Evolutionary conservation across 2,888 invertebrate genomes (phyloP), one percentile per base, ranked within the genome.

Genomic region (Hydraecia micacea): DNA sequence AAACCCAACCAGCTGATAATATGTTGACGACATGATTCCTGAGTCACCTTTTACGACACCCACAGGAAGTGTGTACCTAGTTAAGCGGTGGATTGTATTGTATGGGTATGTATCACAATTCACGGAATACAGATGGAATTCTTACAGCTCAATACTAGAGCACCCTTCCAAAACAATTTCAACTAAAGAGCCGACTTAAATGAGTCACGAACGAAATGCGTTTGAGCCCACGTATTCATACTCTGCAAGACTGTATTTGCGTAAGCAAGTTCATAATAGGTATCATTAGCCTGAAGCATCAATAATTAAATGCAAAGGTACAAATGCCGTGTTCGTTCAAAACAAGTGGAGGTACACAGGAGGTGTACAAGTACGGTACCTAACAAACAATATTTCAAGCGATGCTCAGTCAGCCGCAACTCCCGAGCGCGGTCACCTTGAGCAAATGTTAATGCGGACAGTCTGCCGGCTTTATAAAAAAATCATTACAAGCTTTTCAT

Each of bases 401-500:
- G 94, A 95, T 95, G 96, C 90, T 95, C 96, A 96, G 94, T 96
- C 94, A 96, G 94, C 94, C 96, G 95, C 94, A 92, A 95, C 96
- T 92, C 91, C 91, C 91, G 92, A 92, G 93, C 93, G 91, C 95
- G 95, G 95, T 96, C 96, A 96, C 96, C 96, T 96, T 96, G 96
- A 94, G 93, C 94, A 93, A 95, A 96, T 96, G 95, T 94, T 96
- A 96, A 95, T 95, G 94, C 95, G 93, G 93, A 95, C 95, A 95
- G 92, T 93, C 92, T 90, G 93, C 92, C 93, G 91, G 91, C 90
- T 89, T 91, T 90, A 92, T 91, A 93, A 93, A 94, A 93, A 94
- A 92, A 94, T 92, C 91, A 93, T 92, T 93, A 92, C 91, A 87
- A 92, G 89, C 91, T 93, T 93, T 93, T 92, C 91, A 93, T 92